phyloP scores from a whole-genome alignment of 2,113 vertebrate species.

The Micronycteris hirsuta region DNA sequence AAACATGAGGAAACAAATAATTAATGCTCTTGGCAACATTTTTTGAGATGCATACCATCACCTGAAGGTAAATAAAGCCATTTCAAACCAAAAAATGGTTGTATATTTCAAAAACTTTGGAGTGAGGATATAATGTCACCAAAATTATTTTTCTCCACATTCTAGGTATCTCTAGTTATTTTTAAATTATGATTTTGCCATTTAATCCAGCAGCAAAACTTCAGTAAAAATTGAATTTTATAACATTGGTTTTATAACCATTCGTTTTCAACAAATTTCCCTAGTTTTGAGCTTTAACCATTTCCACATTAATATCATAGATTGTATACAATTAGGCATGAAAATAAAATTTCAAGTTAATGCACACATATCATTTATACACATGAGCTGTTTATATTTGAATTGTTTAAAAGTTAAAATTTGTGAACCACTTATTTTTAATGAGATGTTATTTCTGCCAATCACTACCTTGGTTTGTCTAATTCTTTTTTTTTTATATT shows the following conservation, averaged over 20 bases:
- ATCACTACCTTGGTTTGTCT: not conserved
- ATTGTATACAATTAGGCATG: not conserved
- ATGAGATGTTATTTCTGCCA: not conserved
- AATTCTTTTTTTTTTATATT: not conserved
- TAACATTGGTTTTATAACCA: not conserved
- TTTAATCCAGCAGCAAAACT: not conserved
- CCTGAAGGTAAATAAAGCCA: not conserved
- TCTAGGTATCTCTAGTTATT: not conserved
- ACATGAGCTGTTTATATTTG: not conserved
- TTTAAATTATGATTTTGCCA: not conserved
- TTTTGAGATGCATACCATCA: not conserved
- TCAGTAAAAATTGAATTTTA: not conserved
- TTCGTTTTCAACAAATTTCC: not conserved
- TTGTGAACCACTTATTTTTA: not conserved
- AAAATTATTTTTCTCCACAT: not conserved
- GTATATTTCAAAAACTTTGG: not conserved
- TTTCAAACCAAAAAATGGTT: not conserved
- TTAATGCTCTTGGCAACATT: not conserved
- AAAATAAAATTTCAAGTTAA: not conserved
- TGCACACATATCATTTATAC: not conserved
- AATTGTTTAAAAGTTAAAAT: not conserved
- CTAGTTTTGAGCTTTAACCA: not conserved
- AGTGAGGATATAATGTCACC: not conserved
- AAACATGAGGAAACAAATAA: not conserved
- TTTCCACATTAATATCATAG: not conserved